phyloP scores from a whole-genome alignment of 2,797 vertebrate species.

The Anguilla obscura region DNA sequence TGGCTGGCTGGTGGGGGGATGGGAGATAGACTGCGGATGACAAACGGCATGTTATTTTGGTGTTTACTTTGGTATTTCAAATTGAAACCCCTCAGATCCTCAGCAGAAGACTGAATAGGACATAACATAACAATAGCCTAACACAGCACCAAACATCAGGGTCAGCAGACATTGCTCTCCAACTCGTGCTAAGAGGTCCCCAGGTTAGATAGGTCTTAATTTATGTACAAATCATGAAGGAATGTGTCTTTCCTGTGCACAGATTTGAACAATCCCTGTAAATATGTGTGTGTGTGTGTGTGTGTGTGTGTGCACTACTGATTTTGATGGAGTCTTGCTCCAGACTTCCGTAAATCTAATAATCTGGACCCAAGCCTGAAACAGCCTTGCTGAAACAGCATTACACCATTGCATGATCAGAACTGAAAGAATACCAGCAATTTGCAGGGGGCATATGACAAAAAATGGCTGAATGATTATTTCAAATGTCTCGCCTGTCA shows the following conservation, averaged over 20 bases:
- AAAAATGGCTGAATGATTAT: background rate
- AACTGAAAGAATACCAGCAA: background rate
- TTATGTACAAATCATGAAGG: background rate
- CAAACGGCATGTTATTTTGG: conserved; percentile 23
- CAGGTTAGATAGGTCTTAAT: conserved; percentile 11
- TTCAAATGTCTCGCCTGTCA: background rate
- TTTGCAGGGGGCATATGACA: background rate
- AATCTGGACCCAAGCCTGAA: conserved; percentile 2
- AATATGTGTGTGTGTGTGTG: background rate
- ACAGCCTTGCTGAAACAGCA: conserved; percentile 8
- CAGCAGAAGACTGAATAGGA: background rate
- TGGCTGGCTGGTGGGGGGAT: conserved; percentile 68
- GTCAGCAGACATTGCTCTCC: too few relatives aligned
- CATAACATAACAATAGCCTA: background rate
- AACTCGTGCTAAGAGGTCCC: background rate
- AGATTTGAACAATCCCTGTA: background rate
- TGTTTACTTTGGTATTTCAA: conserved; percentile 21
- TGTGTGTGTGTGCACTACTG: conserved; percentile 17
- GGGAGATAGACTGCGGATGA: conserved; percentile 6
- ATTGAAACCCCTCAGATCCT: conserved; percentile 29
- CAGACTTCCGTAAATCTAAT: conserved; percentile 25
- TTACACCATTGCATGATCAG: background rate
- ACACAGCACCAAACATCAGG: background rate
- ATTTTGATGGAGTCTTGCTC: background rate
- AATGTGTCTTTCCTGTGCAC: background rate